Base-by-base conservation (phyloP, 2,797 vertebrate species). In the Gallirallus australis region DNA sequence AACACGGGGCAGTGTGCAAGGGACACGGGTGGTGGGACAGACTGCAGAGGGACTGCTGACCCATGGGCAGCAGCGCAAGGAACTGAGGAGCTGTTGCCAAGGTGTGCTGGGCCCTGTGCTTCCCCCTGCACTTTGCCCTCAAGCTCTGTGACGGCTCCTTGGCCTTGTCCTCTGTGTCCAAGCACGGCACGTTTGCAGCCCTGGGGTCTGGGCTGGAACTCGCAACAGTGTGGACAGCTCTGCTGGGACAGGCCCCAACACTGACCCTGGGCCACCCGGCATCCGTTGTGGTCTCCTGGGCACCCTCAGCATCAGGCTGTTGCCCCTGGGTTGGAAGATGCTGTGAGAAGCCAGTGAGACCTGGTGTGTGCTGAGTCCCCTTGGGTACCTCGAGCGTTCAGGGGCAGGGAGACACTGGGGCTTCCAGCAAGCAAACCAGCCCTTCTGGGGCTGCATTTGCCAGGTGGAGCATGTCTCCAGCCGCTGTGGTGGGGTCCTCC, bases 1-100 rank as follows among this genome's bases (percentile, higher is more conserved):
- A 56, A 42, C 15, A 23, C 2, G 4, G 7, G 35, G 0, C 1
- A 3, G 28, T 1, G 12, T 9, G 31, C 13, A 2, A 5, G 63
- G 60, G 45, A 10, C 63, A 4, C 0, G 0, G 10, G 4, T 2
- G 8, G 56, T 3, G 1, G 64, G 48, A 40, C 19, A 48, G 47
- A 5, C 54, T 17, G 23, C 4, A 54, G 8, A n/a, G 42, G 31
- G 37, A 23, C n/a, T 3, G 65, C 12, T 1, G 4, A 19, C 27
- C 61, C 9, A 1, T 60, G 6, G 52, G 65, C 28, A 9, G 25
- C 19, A 71, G 76, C 4, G 1, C 65, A 4, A 16, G 65, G 59
- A n/a, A 57, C 3, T 1, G 8, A 25, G 90, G 24, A 77, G 30
- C 45, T 2, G 21, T 9, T 6, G 8, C 47, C 3, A 6, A 28